Evolutionary conservation across 2,113 vertebrate genomes (phyloP).

Genomic region (Seriola quinqueradiata): DNA sequence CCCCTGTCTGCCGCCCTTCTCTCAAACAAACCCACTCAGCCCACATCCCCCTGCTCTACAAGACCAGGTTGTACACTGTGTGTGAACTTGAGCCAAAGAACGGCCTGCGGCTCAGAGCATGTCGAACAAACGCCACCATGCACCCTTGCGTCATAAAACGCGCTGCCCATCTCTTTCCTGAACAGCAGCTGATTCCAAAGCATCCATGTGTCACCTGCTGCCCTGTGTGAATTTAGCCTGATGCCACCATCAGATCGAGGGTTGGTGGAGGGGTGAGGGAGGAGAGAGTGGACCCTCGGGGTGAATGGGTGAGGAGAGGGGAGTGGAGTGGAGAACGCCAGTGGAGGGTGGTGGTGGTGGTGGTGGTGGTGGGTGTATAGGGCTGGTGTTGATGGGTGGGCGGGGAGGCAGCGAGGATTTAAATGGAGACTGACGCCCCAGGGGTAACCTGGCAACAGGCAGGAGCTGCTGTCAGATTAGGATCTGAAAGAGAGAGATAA

Average conservation of each 20-base stretch:
- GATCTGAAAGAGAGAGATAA: constrained; percentile 85
- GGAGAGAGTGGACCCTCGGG: constrained; percentile 49
- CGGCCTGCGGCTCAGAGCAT: constrained; percentile 4
- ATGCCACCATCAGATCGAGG: constrained; percentile 45
- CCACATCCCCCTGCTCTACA: constrained; percentile 53
- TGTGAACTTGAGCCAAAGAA: constrained; percentile 54
- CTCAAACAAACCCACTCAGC: constrained; percentile 62
- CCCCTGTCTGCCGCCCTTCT: constrained; percentile 59
- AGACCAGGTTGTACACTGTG: constrained; percentile 40
- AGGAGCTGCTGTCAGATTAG: constrained; percentile 85
- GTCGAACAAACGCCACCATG: constrained; percentile 17
- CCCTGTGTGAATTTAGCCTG: constrained; percentile 57
- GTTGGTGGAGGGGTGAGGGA: constrained; percentile 13
- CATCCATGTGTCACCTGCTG: constrained; percentile 69
- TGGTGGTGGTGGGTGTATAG: constrained; percentile 57
- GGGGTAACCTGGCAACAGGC: constrained; percentile 86
- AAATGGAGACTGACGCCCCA: constrained; percentile 82
- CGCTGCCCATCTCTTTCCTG: constrained; percentile 19
- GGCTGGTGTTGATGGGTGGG: constrained; percentile 75
- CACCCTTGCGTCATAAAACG: constrained; percentile 16
- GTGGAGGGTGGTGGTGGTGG: constrained; percentile 47
- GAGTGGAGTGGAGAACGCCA: constrained; percentile 43
- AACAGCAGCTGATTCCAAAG: constrained; percentile 61
- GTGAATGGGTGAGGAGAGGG: constrained; percentile 14
- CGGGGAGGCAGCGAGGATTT: constrained; percentile 75